Base-by-base conservation (phyloP, 2,797 vertebrate species). In the Myiothlypis coronata region DNA sequence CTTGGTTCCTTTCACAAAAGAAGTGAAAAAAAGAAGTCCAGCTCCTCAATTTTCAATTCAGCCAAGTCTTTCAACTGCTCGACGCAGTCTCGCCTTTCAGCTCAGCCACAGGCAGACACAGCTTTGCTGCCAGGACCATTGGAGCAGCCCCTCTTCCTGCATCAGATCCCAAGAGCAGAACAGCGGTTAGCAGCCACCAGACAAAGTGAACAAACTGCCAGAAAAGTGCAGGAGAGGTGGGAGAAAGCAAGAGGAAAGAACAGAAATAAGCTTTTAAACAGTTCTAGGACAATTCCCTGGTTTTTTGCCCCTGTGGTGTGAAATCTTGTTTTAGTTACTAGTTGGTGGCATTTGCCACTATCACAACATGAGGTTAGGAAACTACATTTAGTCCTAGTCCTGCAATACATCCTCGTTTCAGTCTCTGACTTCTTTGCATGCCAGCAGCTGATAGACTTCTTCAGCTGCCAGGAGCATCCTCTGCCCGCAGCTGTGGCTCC, bases 1-100 rank as follows among this genome's bases (percentile, higher is more conserved):
- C 71, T 63, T 1, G 0, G 68, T 39, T 22, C 32, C 72, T 71
- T 83, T 67, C 81, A 79, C 55, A 67, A 70, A 87, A 10, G 13
- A 53, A 83, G 46, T 1, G 46, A 34, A 34, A 34, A 34, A 34
- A 34, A 87, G 49, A 64, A 39, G 55, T 53, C 34, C 26, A 32
- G 43, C 39, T 63, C 34, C 34, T 82, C 14, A 69, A 39, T 56
- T 80, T 41, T 84, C 14, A 72, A 39, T 56, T 80, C 64, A 74
- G 72, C 22, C 20, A 63, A 89, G 39, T 12, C 15, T 39, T 79
- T 49, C 50, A 47, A 8, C 19, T 41, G 27, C 67, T 71, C 0
- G 0, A 22, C 13, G 69, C 23, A 11, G 43, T 14, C 32, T 70
- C 0, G 1, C 68, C 72, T 53, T 82, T 52, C 41, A 35, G 60